These are phyloP conservation scores for Oligia fasciuncula DNA, from an alignment of 2,888 invertebrate genomes.

Conservation along the genomic window DNA sequence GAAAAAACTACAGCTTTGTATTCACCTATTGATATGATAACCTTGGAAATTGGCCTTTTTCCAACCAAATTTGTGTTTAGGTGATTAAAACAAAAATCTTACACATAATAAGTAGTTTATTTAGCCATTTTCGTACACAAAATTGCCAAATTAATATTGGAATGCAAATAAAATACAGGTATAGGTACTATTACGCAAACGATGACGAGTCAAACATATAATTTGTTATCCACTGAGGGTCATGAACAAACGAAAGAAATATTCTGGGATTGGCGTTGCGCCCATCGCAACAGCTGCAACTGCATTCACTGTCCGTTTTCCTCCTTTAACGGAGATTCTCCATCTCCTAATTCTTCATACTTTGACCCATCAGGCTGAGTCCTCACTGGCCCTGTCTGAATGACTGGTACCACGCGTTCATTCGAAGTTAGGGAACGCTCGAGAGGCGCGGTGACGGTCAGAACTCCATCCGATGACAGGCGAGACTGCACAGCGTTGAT, in stretches of 20 bases:
- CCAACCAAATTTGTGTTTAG: no score
- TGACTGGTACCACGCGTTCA: slow-evolving; percentile 87
- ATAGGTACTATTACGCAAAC: background rate
- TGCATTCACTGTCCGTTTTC: slow-evolving; percentile 64
- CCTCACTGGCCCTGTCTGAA: slow-evolving; percentile 87
- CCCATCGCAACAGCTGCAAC: slow-evolving; percentile 16
- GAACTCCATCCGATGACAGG: slow-evolving; percentile 92
- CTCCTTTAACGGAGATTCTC: slow-evolving; percentile 50
- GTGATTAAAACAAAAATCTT: background rate
- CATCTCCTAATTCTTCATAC: slow-evolving; percentile 50
- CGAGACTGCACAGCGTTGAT: slow-evolving; percentile 91
- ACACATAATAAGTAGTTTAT: slow-evolving; percentile 20
- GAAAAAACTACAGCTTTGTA: background rate
- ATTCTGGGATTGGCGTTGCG: slow-evolving; percentile 49
- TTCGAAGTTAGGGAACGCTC: slow-evolving; percentile 62
- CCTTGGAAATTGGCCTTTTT: background rate
- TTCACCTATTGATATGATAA: no score
- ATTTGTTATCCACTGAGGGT: slow-evolving; percentile 26
- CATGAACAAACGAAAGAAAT: slow-evolving; percentile 16
- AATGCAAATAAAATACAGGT: background rate
- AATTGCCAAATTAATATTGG: background rate
- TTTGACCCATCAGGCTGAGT: slow-evolving; percentile 56
- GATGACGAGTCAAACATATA: slow-evolving; percentile 2
- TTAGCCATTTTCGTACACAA: slow-evolving; percentile 5
- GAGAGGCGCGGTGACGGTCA: slow-evolving; percentile 91